Evolutionary conservation across 2,888 invertebrate species (phyloP).

Genomic region (Andrena camellia): DNA sequence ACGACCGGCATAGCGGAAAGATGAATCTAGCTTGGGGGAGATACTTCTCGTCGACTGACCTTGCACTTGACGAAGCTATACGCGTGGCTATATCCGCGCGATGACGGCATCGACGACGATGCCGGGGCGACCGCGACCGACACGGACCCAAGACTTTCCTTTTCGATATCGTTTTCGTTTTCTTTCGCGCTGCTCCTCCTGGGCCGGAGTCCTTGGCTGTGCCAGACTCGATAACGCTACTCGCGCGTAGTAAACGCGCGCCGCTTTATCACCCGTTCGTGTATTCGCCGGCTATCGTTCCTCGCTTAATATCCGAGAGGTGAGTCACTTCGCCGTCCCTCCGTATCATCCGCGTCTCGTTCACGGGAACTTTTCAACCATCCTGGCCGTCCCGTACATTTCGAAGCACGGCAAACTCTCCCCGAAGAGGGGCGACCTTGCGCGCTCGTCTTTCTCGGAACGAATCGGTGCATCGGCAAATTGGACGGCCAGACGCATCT

Average conservation of each 20-base stretch:
- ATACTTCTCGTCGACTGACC: slow-evolving; percentile 33
- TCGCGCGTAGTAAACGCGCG: slow-evolving; percentile 40
- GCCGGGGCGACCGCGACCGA: slow-evolving; percentile 3
- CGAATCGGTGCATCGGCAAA: slow-evolving; percentile 40
- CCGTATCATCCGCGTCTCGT: not conserved
- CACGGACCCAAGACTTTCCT: no score
- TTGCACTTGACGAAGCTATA: slow-evolving; percentile 60
- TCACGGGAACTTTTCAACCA: not conserved
- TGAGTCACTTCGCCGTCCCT: slow-evolving; percentile 27
- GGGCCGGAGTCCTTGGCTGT: slow-evolving; percentile 51
- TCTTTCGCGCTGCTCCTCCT: slow-evolving; percentile 25
- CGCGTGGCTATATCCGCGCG: slow-evolving; percentile 44
- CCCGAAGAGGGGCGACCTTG: not conserved
- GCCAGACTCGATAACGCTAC: slow-evolving; percentile 43
- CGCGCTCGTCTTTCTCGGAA: not conserved
- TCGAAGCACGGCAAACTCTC: not conserved
- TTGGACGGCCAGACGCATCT: slow-evolving; percentile 44
- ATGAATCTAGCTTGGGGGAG: not conserved
- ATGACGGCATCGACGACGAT: slow-evolving; percentile 52
- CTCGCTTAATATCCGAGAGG: not conserved
- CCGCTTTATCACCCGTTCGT: slow-evolving; percentile 40
- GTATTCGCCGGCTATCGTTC: slow-evolving; percentile 38
- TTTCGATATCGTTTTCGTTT: slow-evolving; percentile 49
- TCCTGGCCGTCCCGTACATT: not conserved
- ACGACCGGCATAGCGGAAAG: not conserved